Evolutionary conservation across 2,113 vertebrate genomes (phyloP).

Genomic region (Amphiprion percula): DNA sequence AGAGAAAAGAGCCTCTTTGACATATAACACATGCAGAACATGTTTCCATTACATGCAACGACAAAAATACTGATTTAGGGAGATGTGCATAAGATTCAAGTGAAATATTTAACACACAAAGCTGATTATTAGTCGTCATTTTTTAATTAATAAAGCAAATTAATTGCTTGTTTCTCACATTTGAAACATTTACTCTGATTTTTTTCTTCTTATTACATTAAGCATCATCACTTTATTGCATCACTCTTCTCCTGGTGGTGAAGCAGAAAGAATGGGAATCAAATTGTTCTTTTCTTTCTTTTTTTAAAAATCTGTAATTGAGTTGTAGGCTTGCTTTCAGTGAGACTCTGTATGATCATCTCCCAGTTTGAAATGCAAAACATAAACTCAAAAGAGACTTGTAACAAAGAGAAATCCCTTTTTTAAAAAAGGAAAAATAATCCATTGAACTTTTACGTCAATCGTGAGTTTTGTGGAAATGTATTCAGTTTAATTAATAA

Average conservation of each 20-base stretch:
- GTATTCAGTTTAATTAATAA: neutral
- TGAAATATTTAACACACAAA: neutral
- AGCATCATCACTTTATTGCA: neutral
- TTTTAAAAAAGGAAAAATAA: neutral
- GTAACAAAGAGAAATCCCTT: conserved; percentile 19
- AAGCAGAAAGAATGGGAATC: conserved; percentile 4
- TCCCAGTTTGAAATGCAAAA: conserved; percentile 32
- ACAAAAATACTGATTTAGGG: neutral
- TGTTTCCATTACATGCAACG: neutral
- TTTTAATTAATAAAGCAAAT: neutral
- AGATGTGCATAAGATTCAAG: neutral
- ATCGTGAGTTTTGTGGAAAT: neutral
- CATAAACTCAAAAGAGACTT: conserved; percentile 7
- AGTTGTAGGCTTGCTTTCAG: conserved; percentile 29
- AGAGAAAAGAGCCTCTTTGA: conserved; percentile 11
- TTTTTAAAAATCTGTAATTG: neutral
- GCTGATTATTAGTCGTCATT: neutral
- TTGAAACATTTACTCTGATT: neutral
- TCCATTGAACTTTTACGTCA: neutral
- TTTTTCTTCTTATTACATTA: neutral
- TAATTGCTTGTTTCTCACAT: neutral
- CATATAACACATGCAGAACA: neutral
- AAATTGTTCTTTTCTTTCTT: neutral
- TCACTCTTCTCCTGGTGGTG: conserved; percentile 3
- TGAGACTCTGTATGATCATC: conserved; percentile 2